Evolutionary conservation across 2,113 vertebrate genomes (phyloP), one percentile per base, ranked within the genome.

Genomic region (Nymphicus hollandicus): DNA sequence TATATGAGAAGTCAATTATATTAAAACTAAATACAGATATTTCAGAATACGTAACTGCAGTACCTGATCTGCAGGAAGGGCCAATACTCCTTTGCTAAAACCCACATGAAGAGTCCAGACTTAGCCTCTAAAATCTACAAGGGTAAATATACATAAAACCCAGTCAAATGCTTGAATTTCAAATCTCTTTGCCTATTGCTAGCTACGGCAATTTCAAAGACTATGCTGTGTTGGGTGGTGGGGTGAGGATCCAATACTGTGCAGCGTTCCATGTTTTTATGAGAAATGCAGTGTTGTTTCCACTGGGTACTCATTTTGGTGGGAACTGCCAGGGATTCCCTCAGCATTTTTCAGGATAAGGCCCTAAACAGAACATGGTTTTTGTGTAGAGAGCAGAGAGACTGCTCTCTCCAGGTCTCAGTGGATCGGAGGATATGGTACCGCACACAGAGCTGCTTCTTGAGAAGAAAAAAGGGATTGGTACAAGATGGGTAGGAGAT

Each of bases 201-300:
- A 60, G 7, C 47, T 86, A 58, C 25, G 87, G 44, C 56, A 56
- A 27, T 81, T 91, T 49, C 23, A 87, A 76, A 68, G 55, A 33
- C 46, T 68, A 7, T 0, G 0, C 17, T 0, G 0, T 1, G 1
- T 4, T 66, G 68, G 41, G 25, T 37, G 39, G 31, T 28, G 33
- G 33, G 41, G 16, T 50, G 63, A 29, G 33, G n/a, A 89, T n/a
- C 41, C 28, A 33, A 80, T 27, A 37, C 41, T 12, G 3, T 33
- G 49, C 41, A 23, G n/a, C 13, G 10, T 43, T 89, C 8, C 2
- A 39, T 22, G 23, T 49, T 82, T 89, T 56, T 44, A 77, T 50
- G n/a, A 89, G 78, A 92, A 73, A 87, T 18, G 33, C 33, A 69
- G 43, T 1, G 4, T 33, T 81, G 64, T 65, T 82, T 91, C 63